Evolutionary conservation across 2,113 vertebrate species (phyloP).

Genomic region (Sciurus niger): DNA sequence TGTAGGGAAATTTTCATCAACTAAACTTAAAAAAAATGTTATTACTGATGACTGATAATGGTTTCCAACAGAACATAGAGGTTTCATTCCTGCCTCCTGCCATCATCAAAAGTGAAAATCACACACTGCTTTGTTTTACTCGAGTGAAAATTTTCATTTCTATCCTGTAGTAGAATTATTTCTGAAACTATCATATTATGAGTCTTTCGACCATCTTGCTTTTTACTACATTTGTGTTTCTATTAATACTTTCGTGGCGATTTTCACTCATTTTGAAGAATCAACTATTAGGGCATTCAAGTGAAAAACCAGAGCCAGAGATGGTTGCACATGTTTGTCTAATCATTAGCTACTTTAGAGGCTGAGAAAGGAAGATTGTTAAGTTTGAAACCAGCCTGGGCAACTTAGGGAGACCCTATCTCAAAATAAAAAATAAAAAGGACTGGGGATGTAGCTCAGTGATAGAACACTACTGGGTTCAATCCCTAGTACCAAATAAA

Average conservation of each 20-base stretch:
- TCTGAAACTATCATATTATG: conserved; percentile 5
- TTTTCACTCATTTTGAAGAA: conserved; percentile 48
- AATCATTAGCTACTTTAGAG: too few relatives aligned
- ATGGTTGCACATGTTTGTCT: too few relatives aligned
- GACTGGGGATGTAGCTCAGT: too few relatives aligned
- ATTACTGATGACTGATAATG: neutral
- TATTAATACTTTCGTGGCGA: neutral
- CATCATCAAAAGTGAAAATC: neutral
- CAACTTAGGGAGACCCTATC: too few relatives aligned
- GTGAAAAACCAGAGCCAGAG: neutral
- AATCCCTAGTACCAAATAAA: too few relatives aligned
- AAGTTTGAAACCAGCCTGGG: too few relatives aligned
- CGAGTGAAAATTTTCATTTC: neutral
- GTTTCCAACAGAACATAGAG: neutral
- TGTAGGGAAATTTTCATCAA: neutral
- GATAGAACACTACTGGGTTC: too few relatives aligned
- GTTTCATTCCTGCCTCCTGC: neutral
- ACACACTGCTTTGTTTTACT: neutral
- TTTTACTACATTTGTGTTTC: neutral
- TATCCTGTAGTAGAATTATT: neutral
- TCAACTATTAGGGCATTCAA: conserved; percentile 38
- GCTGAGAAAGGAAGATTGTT: too few relatives aligned
- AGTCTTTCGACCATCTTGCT: conserved; percentile 5
- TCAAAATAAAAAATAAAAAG: too few relatives aligned
- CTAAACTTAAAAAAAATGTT: conserved; percentile 24